A percentile compares a stretch with the other conserved stretches of the same genome.
phyloP scores from a whole-genome alignment of 2,888 invertebrate species.

The Pterostichus madidus region DNA sequence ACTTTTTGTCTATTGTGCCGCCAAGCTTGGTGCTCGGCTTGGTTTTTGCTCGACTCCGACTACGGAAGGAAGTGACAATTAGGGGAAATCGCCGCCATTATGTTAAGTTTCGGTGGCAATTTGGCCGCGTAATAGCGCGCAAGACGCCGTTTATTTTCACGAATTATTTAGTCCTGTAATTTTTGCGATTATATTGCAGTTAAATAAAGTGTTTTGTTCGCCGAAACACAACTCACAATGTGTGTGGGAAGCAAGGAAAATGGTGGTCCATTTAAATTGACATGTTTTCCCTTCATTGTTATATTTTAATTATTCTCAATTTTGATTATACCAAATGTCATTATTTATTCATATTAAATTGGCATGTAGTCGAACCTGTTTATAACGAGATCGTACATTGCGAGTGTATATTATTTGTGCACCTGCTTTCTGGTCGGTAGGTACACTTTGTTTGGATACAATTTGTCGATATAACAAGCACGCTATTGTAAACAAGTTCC shows the following conservation, averaged over 20 bases:
- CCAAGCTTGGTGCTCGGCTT: slow-evolving; percentile 3
- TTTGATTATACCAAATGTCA: background rate
- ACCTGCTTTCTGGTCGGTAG: background rate
- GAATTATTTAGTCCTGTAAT: slow-evolving; percentile 61
- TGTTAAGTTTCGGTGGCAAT: slow-evolving; percentile 62
- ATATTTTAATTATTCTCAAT: slow-evolving; percentile 10
- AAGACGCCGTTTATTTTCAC: slow-evolving; percentile 57
- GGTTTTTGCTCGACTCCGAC: slow-evolving; percentile 22
- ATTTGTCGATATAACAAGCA: no score
- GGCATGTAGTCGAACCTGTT: no score
- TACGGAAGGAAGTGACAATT: slow-evolving; percentile 64
- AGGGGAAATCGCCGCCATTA: slow-evolving; percentile 62
- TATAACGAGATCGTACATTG: no score
- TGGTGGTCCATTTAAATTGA: background rate
- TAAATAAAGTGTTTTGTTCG: slow-evolving; percentile 44
- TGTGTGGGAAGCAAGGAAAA: slow-evolving; percentile 45
- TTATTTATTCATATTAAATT: no score
- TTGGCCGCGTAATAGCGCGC: slow-evolving; percentile 47
- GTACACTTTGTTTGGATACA: background rate
- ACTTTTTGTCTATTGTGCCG: slow-evolving; percentile 60
- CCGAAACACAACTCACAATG: slow-evolving; percentile 22
- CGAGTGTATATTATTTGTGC: background rate
- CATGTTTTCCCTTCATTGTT: slow-evolving; percentile 15
- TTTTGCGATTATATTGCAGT: slow-evolving; percentile 62
- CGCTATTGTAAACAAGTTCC: no score